Conservation (phyloP, 2,797 vertebrate species). For the Gastrophryne carolinensis region DNA sequence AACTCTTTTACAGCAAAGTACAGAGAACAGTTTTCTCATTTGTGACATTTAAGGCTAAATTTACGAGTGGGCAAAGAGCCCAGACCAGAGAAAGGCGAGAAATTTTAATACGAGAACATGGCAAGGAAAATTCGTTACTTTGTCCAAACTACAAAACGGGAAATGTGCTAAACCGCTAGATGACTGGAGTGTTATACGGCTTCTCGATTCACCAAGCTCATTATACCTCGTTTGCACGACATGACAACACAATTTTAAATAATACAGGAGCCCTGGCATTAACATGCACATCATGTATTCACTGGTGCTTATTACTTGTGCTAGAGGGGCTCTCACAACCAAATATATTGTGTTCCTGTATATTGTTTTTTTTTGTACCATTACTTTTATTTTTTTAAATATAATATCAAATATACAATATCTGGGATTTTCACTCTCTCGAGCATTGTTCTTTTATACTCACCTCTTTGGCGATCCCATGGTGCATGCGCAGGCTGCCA, state of each 20-base stretch:
- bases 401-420: too few species aligned
- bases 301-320: constrained; percentile 13
- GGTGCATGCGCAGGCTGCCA: too few species aligned
- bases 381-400: background rate
- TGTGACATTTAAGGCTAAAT: background rate
- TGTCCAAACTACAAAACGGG: constrained; percentile 4
- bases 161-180: constrained; percentile 16
- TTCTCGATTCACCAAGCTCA: background rate
- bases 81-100: background rate
- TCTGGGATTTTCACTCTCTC: too few species aligned
- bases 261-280: background rate
- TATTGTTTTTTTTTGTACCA: too few species aligned
- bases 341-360: background rate
- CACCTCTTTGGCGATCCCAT: too few species aligned
- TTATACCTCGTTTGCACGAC: constrained; percentile 21
- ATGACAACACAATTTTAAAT: constrained; percentile 16
- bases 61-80: background rate
- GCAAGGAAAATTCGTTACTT: background rate
- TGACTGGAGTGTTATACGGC: background rate
- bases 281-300: constrained; percentile 1
- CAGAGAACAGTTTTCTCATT: background rate
- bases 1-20: background rate
- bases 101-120: background rate
- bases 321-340: background rate
- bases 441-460: too few species aligned